Evolutionary conservation across 2,113 vertebrate species (phyloP), one percentile per base, ranked within the genome.

Genomic region (Lampris incognitus): DNA sequence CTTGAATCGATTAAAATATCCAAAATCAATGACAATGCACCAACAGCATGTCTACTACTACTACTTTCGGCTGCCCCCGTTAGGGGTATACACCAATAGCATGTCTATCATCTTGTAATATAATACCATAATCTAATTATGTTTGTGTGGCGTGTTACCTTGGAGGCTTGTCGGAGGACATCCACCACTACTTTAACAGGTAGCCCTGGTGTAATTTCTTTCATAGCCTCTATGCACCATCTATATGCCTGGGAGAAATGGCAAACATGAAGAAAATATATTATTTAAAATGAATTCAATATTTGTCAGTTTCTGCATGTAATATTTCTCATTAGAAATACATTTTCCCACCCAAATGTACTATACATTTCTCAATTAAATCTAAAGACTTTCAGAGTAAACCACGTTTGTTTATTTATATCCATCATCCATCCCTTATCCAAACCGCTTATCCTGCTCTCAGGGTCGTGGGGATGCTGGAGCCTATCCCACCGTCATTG

Each of bases 201-300:
- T 82, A 99, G 93, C 38, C 97, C 96, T 9, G 95, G 92, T 13
- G 95, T 97, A 76, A 99, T 98, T 93, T 99, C 98, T 92, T 96
- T 98, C 97, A 99, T 99, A 64, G 98, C 98, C 88, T 98, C 97
- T 95, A 98, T 97, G 85, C 98, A 99, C 98, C 98, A 99, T 79
- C 96, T 96, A 64, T 99, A 99, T n/a, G 98, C 98, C 98, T 99
- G 87, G 37, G 66, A 76, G 9, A 72, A 55, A 42, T 36, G 9
- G 41, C 9, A 37, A 6, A 36, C 11, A 50, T 42, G 5, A 81
- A 55, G 54, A 79, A 39, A 46, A 65, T 42, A 36, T 10, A 42
- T 1, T 13, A 3, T 9, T 9, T 51, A 51, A 13, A 13, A 54
- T 13, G 51, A 4, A 4, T 54, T 54, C 13, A 54, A 54, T 4